These are phyloP conservation scores for Rhyzopertha dominica DNA, from an alignment of 1,140 invertebrate genomes.

Conservation along the genomic window DNA sequence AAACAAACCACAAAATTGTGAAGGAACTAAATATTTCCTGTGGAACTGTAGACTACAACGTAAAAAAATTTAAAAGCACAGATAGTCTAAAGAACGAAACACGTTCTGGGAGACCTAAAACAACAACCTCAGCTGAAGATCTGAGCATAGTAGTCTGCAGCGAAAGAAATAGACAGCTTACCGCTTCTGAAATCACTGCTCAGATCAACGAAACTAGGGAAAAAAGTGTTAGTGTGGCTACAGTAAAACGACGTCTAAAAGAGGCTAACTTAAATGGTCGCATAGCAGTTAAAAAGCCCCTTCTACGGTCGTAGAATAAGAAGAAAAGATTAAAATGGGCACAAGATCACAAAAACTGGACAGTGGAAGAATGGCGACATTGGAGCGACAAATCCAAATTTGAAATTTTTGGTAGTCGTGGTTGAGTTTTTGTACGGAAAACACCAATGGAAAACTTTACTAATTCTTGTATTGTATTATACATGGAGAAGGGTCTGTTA, in stretches of 20 bases:
- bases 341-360: slow-evolving; percentile 22
- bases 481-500: slow-evolving; percentile 32
- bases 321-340: slow-evolving; percentile 25
- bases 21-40: not conserved
- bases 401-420: slow-evolving; percentile 27
- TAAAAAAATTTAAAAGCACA: not conserved
- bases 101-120: slow-evolving; percentile 7
- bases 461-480: slow-evolving; percentile 28
- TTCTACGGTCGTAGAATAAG: slow-evolving; percentile 22
- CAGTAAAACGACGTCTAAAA: not conserved
- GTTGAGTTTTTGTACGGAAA: slow-evolving; percentile 23
- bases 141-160: not conserved
- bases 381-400: slow-evolving; percentile 32
- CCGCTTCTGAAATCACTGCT: slow-evolving; percentile 11
- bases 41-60: not conserved
- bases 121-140: slow-evolving; percentile 7
- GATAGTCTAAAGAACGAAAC: not conserved
- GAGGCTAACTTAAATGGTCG: slow-evolving; percentile 2
- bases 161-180: slow-evolving; percentile 10
- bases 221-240: slow-evolving; percentile 1
- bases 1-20: slow-evolving; percentile 2
- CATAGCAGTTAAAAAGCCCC: slow-evolving; percentile 16
- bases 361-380: slow-evolving; percentile 20
- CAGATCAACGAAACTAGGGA: slow-evolving; percentile 2
- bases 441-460: slow-evolving; percentile 19